A percentile compares a stretch with the other conserved stretches of the same genome.
phyloP scores from a whole-genome alignment of 2,113 vertebrate genomes.

The Montifringilla adamsi region DNA sequence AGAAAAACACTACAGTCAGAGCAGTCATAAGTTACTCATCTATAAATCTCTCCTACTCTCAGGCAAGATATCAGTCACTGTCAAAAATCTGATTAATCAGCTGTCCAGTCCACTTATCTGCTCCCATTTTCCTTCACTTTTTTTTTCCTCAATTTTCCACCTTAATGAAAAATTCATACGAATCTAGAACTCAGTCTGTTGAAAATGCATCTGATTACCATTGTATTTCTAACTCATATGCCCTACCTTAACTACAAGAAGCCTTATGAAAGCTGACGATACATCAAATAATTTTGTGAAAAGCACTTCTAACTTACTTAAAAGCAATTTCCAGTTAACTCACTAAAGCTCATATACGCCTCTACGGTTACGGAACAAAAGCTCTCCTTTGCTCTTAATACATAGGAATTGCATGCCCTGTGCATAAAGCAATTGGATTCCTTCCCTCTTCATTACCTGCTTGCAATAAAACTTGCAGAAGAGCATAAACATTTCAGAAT shows the following conservation, averaged over 20 bases:
- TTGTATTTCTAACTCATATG: background rate
- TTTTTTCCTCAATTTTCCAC: background rate
- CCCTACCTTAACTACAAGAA: background rate
- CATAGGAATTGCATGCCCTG: constrained; percentile 56
- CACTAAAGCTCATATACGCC: background rate
- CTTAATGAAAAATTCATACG: background rate
- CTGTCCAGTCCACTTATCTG: background rate
- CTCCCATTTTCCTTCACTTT: background rate
- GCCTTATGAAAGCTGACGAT: background rate
- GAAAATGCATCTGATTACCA: background rate
- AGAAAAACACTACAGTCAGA: background rate
- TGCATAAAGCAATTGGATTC: constrained; percentile 73
- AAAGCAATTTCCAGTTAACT: constrained; percentile 66
- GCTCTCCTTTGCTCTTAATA: constrained; percentile 61
- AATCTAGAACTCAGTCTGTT: background rate
- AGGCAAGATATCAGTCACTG: background rate
- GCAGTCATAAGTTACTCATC: background rate
- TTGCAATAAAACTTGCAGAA: constrained; percentile 67
- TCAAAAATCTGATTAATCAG: background rate
- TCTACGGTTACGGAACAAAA: constrained; percentile 51
- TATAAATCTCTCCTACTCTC: background rate
- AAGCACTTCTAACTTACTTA: constrained; percentile 33
- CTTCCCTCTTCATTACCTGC: constrained; percentile 53
- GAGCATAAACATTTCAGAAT: constrained; percentile 65
- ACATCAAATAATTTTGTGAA: constrained; percentile 16